phyloP scores from a whole-genome alignment of 30 jellyfish, hydroid and myxozoan species.

The Chrysaora quinquecirrha region DNA sequence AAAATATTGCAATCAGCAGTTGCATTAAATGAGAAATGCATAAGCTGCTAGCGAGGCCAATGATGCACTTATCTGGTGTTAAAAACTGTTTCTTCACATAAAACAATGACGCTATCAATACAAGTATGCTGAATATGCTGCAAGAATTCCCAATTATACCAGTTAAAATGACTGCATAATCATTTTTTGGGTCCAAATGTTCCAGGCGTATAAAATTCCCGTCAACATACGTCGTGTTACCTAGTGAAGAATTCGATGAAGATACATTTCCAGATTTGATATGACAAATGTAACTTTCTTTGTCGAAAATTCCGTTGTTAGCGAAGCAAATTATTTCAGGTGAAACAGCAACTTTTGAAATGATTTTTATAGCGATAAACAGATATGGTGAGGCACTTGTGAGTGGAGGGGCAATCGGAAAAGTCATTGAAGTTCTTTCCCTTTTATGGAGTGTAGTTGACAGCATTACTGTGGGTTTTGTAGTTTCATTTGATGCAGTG shows the following conservation, averaged over 20 bases:
- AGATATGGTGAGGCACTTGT: background rate
- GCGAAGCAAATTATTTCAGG: too few relatives aligned
- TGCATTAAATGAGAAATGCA: slow-evolving; percentile 26
- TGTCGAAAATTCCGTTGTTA: too few relatives aligned
- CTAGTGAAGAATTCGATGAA: too few relatives aligned
- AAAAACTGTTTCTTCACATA: slow-evolving; percentile 5
- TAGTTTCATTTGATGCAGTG: background rate
- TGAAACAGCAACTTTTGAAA: background rate
- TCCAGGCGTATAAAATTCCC: background rate
- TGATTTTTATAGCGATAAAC: background rate
- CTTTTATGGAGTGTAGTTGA: too few relatives aligned
- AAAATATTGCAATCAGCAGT: background rate
- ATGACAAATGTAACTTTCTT: too few relatives aligned
- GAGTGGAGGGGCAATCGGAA: too few relatives aligned
- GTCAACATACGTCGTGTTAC: too few relatives aligned
- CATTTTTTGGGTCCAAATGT: background rate
- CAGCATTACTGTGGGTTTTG: too few relatives aligned
- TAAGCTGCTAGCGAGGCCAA: slow-evolving; percentile 15
- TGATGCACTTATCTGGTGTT: slow-evolving; percentile 21
- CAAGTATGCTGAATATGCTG: slow-evolving; percentile 15
- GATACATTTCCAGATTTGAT: too few relatives aligned
- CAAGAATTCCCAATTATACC: slow-evolving; percentile 27
- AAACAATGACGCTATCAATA: background rate
- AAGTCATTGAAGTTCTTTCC: too few relatives aligned
- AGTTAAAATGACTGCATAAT: too few relatives aligned